Conservation (phyloP, 2,113 vertebrate species). For the Pachypanchax playfairii region DNA sequence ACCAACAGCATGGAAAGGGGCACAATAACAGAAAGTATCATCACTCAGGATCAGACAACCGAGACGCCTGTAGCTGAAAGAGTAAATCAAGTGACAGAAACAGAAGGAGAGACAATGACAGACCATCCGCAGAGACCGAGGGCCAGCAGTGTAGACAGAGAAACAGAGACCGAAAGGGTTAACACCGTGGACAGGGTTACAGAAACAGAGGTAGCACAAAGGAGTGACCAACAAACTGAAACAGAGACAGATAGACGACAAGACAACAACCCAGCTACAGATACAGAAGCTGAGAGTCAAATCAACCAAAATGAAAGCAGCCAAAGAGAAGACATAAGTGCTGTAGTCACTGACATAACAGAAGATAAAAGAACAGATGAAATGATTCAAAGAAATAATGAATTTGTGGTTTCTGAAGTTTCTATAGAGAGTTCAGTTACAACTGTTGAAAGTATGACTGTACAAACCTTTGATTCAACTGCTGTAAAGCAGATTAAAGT, state of each 20-base stretch:
- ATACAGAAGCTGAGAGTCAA: conserved; percentile 47
- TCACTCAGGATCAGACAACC: conserved; percentile 67
- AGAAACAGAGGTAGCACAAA: conserved; percentile 66
- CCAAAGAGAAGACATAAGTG: conserved; percentile 18
- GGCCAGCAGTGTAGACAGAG: conserved; percentile 67
- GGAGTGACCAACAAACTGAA: conserved; percentile 58
- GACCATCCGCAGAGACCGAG: conserved; percentile 66
- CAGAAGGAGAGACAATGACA: conserved; percentile 54
- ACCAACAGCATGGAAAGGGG: conserved; percentile 72
- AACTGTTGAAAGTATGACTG: conserved; percentile 23
- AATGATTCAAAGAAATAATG: conserved; percentile 30
- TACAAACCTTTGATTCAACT: conserved; percentile 24
- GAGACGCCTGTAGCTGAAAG: conserved; percentile 45
- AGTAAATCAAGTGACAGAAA: conserved; percentile 66
- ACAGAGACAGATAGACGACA: conserved; percentile 56
- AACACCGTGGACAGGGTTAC: conserved; percentile 62
- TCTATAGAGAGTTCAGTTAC: conserved; percentile 23
- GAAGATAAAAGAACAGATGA: conserved; percentile 24
- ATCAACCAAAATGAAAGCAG: conserved; percentile 18
- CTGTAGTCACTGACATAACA: conserved; percentile 20
- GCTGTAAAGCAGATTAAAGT: conserved; percentile 20
- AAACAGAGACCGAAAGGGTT: conserved; percentile 60
- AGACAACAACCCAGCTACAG: conserved; percentile 48
- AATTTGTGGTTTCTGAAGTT: conserved; percentile 38
- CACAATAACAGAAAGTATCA: conserved; percentile 66